phyloP scores from a whole-genome alignment of 2,888 invertebrate genomes.

The Chymomyza amoena region DNA sequence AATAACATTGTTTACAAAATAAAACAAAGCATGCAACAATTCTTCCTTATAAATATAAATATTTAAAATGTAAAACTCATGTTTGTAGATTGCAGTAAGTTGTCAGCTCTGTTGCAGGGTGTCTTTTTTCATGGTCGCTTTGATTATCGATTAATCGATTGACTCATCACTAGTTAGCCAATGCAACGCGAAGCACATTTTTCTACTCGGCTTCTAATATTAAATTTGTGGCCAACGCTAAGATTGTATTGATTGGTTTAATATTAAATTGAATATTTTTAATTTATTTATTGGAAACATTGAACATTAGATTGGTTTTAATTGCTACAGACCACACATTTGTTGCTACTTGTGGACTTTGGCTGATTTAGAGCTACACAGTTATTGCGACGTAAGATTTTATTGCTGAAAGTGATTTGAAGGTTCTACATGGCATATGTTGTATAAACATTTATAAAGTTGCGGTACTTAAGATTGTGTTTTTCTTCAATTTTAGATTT shows the following conservation, averaged over 20 bases:
- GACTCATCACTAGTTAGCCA: constrained; percentile 25
- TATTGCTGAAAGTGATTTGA: neutral
- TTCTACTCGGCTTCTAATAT: constrained; percentile 3
- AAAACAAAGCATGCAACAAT: neutral
- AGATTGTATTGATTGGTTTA: neutral
- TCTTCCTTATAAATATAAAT: neutral
- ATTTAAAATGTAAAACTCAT: neutral
- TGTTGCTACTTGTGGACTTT: neutral
- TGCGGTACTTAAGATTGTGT: neutral
- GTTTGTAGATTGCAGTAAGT: constrained; percentile 1
- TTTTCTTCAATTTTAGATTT: constrained; percentile 42
- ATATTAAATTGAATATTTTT: neutral
- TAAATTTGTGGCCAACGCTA: neutral
- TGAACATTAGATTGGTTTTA: neutral
- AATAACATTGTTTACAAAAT: constrained; percentile 5
- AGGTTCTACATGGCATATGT: neutral
- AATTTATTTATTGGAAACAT: neutral
- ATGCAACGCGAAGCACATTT: constrained; percentile 54
- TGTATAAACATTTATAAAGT: neutral
- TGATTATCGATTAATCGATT: constrained; percentile 41
- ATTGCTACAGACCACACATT: neutral
- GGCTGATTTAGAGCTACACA: neutral
- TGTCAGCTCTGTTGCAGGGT: constrained; percentile 16
- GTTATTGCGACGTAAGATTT: neutral
- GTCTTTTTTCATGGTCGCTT: neutral